phyloP scores from a whole-genome alignment of 2,113 vertebrate genomes.

The Nerophis lumbriciformis region DNA sequence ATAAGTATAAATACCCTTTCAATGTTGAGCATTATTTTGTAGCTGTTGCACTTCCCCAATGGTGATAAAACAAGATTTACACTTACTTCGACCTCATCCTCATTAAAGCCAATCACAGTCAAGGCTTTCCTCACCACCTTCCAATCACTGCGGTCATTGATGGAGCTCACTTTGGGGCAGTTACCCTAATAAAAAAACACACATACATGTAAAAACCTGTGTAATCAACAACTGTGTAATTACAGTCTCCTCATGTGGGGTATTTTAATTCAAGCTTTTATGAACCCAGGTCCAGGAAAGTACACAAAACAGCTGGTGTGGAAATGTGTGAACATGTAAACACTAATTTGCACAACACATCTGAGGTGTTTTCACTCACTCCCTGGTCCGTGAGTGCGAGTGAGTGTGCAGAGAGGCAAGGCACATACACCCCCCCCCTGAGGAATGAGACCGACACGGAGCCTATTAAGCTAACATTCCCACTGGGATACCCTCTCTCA shows the following conservation, averaged over 20 bases:
- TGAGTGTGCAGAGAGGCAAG: slow-evolving; percentile 3
- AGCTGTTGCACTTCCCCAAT: neutral
- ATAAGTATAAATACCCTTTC: neutral
- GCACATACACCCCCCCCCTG: slow-evolving; percentile 10
- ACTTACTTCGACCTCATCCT: slow-evolving; percentile 89
- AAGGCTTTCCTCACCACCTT: slow-evolving; percentile 87
- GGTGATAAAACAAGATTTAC: slow-evolving; percentile 3
- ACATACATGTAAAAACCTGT: slow-evolving; percentile 6
- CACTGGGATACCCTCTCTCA: slow-evolving; percentile 19
- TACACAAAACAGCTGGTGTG: neutral
- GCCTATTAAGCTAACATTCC: slow-evolving; percentile 40
- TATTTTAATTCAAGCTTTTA: neutral
- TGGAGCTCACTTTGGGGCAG: slow-evolving; percentile 96
- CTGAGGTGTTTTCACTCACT: slow-evolving; percentile 19
- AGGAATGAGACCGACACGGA: slow-evolving; percentile 29
- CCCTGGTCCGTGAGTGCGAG: slow-evolving; percentile 6
- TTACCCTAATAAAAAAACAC: slow-evolving; percentile 77
- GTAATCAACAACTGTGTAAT: neutral
- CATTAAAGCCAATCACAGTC: slow-evolving; percentile 84
- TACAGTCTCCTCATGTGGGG: too few species aligned
- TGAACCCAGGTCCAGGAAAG: neutral
- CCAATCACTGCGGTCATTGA: slow-evolving; percentile 97
- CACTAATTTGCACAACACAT: slow-evolving; percentile 21
- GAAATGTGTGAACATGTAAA: slow-evolving; percentile 29
- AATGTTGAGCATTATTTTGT: neutral